phyloP scores from a whole-genome alignment of 37 sponge, comb jelly and placozoan species.

The Aplysina aerophoba region DNA sequence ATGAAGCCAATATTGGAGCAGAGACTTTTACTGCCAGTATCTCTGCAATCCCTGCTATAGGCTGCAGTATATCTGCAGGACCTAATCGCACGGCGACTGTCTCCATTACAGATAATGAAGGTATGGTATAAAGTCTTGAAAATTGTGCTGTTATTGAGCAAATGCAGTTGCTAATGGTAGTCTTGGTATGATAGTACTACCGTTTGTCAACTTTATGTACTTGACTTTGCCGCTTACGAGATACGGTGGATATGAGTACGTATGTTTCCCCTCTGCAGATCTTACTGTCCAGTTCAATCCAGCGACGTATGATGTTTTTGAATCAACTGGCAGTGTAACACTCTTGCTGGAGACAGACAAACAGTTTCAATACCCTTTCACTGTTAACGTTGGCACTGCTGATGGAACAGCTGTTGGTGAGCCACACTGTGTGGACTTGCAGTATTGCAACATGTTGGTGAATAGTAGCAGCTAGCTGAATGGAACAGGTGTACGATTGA shows the following conservation, averaged over 20 bases:
- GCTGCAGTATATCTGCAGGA: neutral
- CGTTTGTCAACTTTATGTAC: too few species aligned
- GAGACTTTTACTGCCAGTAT: constrained; percentile 44
- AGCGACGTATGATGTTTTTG: neutral
- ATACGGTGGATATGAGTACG: too few species aligned
- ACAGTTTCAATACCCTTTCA: neutral
- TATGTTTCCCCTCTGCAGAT: too few species aligned
- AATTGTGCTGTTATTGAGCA: too few species aligned
- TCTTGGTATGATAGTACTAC: too few species aligned
- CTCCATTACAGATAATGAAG: constrained; percentile 4
- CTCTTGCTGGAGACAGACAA: neutral
- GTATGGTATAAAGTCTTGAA: neutral
- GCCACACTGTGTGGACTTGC: neutral
- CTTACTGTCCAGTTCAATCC: neutral
- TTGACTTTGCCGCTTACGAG: too few species aligned
- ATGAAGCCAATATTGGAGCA: neutral
- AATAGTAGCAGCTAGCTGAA: too few species aligned
- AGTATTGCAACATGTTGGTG: too few species aligned
- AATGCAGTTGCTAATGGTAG: too few species aligned
- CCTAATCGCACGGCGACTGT: neutral
- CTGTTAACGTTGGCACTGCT: neutral
- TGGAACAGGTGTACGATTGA: too few species aligned
- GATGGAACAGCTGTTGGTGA: neutral
- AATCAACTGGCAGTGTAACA: neutral
- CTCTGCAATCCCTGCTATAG: neutral